Conservation (phyloP, 2,888 invertebrate genomes). For the Charanyca ferruginea region DNA sequence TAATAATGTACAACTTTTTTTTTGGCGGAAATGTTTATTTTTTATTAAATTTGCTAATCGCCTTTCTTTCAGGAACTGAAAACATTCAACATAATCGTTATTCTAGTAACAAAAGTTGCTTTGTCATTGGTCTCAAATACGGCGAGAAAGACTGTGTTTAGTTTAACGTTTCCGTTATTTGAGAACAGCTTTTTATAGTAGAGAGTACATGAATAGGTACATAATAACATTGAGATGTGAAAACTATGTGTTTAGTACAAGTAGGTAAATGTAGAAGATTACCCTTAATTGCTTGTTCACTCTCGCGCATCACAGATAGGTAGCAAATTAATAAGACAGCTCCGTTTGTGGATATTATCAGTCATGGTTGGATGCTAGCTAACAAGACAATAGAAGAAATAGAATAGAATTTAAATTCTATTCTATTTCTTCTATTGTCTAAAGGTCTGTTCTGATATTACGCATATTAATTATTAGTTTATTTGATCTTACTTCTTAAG, state of each 20-base stretch:
- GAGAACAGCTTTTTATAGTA: neutral
- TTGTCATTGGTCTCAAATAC: neutral
- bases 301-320: conserved; percentile 20
- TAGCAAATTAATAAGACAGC: conserved; percentile 17
- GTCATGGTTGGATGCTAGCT: conserved; percentile 13
- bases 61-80: too few species aligned
- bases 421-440: too few species aligned
- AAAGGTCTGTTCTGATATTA: too few species aligned
- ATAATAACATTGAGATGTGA: neutral
- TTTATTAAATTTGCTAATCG: too few species aligned
- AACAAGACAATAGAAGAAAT: conserved; percentile 23
- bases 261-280: neutral
- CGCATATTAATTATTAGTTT: too few species aligned
- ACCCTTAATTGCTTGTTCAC: conserved; percentile 17
- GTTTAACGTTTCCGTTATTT: neutral
- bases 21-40: too few species aligned
- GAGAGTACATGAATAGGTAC: neutral
- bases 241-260: neutral
- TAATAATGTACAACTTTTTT: neutral
- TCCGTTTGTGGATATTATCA: conserved; percentile 13
- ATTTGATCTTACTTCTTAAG: too few species aligned
- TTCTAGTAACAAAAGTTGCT: neutral
- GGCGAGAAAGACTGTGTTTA: neutral
- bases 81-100: neutral
- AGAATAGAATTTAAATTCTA: neutral